These are phyloP conservation scores for Istiophorus platypterus DNA, from an alignment of 2,113 vertebrate species.

Conservation along the genomic window DNA sequence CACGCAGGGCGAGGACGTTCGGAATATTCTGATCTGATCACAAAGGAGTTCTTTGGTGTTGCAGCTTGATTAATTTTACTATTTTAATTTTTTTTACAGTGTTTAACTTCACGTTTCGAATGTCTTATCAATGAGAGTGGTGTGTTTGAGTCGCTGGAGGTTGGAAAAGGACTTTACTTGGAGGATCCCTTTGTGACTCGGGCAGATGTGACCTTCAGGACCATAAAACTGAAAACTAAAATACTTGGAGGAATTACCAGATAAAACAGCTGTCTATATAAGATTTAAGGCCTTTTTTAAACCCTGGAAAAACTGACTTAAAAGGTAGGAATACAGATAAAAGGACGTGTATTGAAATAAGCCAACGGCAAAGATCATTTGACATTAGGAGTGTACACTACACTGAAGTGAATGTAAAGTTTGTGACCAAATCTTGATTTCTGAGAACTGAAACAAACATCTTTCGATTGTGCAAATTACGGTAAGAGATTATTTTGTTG, in stretches of 20 bases:
- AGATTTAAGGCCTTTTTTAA: slow-evolving; percentile 9
- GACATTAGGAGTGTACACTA: not conserved
- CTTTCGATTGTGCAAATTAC: not conserved
- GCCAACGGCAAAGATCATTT: not conserved
- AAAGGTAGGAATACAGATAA: slow-evolving; percentile 63
- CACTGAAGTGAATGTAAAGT: not conserved
- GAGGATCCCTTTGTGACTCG: slow-evolving; percentile 26
- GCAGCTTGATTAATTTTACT: slow-evolving; percentile 4
- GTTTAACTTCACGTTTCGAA: not conserved
- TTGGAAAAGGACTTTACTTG: slow-evolving; percentile 22
- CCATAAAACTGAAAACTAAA: slow-evolving; percentile 19
- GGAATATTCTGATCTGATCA: slow-evolving; percentile 40
- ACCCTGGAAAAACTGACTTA: not conserved
- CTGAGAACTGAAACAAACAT: not conserved
- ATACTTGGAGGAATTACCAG: slow-evolving; percentile 9
- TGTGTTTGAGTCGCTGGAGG: not conserved
- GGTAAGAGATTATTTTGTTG: not conserved
- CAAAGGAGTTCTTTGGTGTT: not conserved
- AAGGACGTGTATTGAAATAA: not conserved
- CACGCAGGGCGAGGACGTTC: slow-evolving; percentile 3
- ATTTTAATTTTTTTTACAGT: too few species aligned
- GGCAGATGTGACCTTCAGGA: slow-evolving; percentile 40
- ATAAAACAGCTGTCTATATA: not conserved
- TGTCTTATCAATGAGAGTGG: not conserved
- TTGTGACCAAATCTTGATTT: not conserved